Conservation (phyloP, 2,797 vertebrate species). For the Esox masquinongy region DNA sequence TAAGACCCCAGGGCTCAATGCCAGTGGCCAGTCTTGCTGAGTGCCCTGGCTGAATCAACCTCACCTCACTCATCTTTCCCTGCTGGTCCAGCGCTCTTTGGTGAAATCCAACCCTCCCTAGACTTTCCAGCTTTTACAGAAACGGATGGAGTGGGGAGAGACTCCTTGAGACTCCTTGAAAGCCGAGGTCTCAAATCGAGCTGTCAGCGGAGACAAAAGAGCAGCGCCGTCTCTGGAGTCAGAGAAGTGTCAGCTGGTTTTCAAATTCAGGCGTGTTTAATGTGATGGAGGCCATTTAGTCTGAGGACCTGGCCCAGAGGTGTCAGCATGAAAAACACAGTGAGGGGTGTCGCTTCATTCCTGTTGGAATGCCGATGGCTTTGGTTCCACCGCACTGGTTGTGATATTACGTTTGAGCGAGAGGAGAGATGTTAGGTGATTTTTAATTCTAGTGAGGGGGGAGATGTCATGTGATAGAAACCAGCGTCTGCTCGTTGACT, state of each 20-base stretch:
- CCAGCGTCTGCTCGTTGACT: neutral
- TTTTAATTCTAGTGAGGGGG: constrained; percentile 42
- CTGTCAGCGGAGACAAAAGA: constrained; percentile 61
- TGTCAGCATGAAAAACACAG: constrained; percentile 49
- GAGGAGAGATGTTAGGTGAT: constrained; percentile 46
- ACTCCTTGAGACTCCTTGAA: constrained; percentile 61
- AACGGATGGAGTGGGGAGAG: constrained; percentile 56
- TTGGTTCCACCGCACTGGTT: constrained; percentile 38
- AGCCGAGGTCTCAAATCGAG: constrained; percentile 69
- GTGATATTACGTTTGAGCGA: constrained; percentile 27
- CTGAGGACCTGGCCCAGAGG: constrained; percentile 30
- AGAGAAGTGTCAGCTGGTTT: constrained; percentile 70
- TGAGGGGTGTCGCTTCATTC: constrained; percentile 63
- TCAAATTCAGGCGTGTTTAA: constrained; percentile 34
- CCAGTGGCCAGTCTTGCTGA: constrained; percentile 32
- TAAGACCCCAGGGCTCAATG: constrained; percentile 21
- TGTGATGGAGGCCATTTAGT: constrained; percentile 16
- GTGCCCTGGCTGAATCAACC: constrained; percentile 46
- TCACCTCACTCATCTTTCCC: constrained; percentile 61
- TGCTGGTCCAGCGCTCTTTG: constrained; percentile 61
- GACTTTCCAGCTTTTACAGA: constrained; percentile 56
- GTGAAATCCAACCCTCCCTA: constrained; percentile 58
- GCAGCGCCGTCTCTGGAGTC: constrained; percentile 53
- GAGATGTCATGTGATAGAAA: constrained; percentile 41
- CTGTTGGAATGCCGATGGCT: constrained; percentile 55